A percentile compares a stretch with the other conserved stretches of the same genome.
These are phyloP conservation scores for Malacoctenus gilli DNA, from an alignment of 2,797 vertebrate species.

Conservation along the genomic window DNA sequence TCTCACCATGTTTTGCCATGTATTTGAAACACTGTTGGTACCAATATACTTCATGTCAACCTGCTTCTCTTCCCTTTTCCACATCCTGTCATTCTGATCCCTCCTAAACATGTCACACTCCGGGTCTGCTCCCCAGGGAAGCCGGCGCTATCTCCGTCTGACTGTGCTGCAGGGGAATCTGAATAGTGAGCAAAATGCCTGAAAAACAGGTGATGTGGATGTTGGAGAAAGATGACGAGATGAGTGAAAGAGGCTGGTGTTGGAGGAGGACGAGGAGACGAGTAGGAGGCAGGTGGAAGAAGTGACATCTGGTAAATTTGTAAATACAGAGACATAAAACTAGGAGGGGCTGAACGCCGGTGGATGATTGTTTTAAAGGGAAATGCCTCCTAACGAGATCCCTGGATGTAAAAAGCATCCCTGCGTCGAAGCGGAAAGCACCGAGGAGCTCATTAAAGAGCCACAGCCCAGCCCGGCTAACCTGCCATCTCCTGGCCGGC, in stretches of 20 bases:
- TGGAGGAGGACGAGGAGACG: neutral
- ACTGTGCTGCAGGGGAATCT: conserved; percentile 41
- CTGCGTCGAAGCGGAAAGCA: conserved; percentile 49
- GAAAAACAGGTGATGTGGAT: conserved; percentile 33
- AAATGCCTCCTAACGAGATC: conserved; percentile 78
- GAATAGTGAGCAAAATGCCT: conserved; percentile 49
- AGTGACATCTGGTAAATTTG: conserved; percentile 9
- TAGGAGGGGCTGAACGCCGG: conserved; percentile 32
- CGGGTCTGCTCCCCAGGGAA: conserved; percentile 41
- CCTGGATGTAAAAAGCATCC: conserved; percentile 54
- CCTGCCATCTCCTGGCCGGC: conserved; percentile 50
- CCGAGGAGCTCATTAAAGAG: conserved; percentile 78
- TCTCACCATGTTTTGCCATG: too few relatives aligned
- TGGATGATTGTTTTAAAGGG: conserved; percentile 69
- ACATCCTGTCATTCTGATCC: conserved; percentile 49
- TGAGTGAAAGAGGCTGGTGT: neutral
- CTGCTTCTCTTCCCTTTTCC: conserved; percentile 1
- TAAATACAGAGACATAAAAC: conserved; percentile 30
- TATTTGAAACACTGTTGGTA: conserved; percentile 10
- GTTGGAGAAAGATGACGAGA: conserved; percentile 1
- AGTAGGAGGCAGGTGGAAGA: neutral
- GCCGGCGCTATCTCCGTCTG: conserved; percentile 19
- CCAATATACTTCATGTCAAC: conserved; percentile 24
- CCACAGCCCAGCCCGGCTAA: conserved; percentile 46
- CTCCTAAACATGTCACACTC: conserved; percentile 54